phyloP scores from a whole-genome alignment of 2,888 invertebrate genomes.

The Myathropa florea region DNA sequence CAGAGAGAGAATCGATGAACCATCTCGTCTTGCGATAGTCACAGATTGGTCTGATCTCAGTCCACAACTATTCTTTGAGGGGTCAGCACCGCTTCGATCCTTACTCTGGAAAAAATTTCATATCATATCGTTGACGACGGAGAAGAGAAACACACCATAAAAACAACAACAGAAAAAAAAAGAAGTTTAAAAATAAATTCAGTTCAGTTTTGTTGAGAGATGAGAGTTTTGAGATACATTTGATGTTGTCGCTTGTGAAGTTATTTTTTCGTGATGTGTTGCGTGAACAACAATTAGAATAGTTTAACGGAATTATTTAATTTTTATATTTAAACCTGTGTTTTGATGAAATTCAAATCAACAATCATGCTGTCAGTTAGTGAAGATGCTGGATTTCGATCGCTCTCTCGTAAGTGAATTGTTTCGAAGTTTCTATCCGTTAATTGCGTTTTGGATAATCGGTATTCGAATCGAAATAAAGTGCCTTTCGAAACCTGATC shows the following conservation, averaged over 20 bases:
- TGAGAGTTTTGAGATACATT: slow-evolving; percentile 35
- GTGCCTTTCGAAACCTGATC: background rate
- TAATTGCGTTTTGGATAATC: background rate
- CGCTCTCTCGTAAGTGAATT: slow-evolving; percentile 80
- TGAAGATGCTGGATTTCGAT: slow-evolving; percentile 81
- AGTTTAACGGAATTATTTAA: slow-evolving; percentile 38
- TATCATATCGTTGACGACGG: background rate
- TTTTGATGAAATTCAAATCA: slow-evolving; percentile 56
- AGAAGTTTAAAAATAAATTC: background rate
- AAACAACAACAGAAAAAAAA: slow-evolving; percentile 45
- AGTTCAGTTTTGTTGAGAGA: slow-evolving; percentile 29
- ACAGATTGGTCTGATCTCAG: slow-evolving; percentile 77
- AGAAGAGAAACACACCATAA: background rate
- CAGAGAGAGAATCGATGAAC: slow-evolving; percentile 69
- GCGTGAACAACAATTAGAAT: slow-evolving; percentile 9
- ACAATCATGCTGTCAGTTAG: slow-evolving; percentile 79
- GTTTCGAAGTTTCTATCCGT: background rate
- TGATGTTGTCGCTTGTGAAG: background rate
- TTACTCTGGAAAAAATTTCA: slow-evolving; percentile 37
- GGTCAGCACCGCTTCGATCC: slow-evolving; percentile 76
- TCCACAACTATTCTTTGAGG: slow-evolving; percentile 80
- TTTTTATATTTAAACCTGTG: background rate
- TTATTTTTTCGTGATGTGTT: slow-evolving; percentile 44
- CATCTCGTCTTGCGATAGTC: slow-evolving; percentile 72
- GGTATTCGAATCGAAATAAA: background rate